Evolutionary conservation across 1,140 invertebrate genomes (phyloP).

Genomic region (Helicoverpa zea): DNA sequence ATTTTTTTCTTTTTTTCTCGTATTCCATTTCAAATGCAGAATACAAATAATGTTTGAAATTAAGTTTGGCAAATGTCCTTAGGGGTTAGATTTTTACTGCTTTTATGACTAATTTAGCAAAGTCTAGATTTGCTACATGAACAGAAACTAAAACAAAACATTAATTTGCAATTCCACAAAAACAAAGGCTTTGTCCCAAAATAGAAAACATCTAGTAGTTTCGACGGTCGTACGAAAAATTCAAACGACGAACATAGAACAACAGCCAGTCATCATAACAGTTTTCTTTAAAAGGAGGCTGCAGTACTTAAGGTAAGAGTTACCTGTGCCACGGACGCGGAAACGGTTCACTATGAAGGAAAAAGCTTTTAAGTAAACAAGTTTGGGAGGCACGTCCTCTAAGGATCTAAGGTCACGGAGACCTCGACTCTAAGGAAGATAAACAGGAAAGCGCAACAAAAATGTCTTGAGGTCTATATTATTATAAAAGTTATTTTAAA

Average conservation of each 20-base stretch:
- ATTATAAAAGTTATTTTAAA: constrained; percentile 3
- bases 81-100: background rate
- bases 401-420: constrained; percentile 12
- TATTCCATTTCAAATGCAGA: background rate
- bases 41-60: background rate
- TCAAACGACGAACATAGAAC: background rate
- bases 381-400: constrained; percentile 21
- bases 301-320: constrained; percentile 22
- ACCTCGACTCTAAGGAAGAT: background rate
- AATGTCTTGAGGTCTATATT: background rate
- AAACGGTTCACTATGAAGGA: constrained; percentile 20
- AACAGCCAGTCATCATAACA: constrained; percentile 17
- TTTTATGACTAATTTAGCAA: background rate
- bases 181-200: background rate
- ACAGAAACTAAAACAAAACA: background rate
- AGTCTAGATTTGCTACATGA: background rate
- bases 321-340: constrained; percentile 30
- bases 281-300: constrained; percentile 14
- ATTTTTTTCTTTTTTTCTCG: constrained; percentile 7
- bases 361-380: constrained; percentile 40
- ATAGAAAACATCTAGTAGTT: background rate
- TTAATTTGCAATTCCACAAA: background rate
- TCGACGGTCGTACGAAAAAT: background rate
- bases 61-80: background rate
- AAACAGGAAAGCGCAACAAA: background rate